phyloP scores from a whole-genome alignment of 2,888 invertebrate genomes.

The Piscicola geometra region DNA sequence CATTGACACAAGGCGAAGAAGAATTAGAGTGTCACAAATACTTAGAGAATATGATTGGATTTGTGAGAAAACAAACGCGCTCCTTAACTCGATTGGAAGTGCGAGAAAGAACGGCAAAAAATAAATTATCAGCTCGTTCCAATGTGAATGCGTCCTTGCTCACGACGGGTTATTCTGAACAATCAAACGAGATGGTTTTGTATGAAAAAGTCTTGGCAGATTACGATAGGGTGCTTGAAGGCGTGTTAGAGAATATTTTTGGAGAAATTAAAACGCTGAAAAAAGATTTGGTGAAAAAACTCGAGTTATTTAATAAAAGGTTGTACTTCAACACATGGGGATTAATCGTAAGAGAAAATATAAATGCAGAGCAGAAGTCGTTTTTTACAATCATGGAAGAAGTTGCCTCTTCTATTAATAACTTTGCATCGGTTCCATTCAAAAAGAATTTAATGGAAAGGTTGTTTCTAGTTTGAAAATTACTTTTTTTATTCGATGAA shows the following conservation, averaged over 20 bases:
- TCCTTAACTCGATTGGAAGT: not conserved
- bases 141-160: no score
- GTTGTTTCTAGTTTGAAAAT: not conserved
- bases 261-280: not conserved
- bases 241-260: not conserved
- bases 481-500: not conserved
- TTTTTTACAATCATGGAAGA: not conserved
- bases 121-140: no score
- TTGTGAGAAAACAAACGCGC: not conserved
- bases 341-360: not conserved
- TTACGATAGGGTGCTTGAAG: not conserved
- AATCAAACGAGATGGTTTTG: not conserved
- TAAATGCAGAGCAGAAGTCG: not conserved
- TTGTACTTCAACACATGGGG: not conserved
- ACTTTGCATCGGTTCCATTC: no score
- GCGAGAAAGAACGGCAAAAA: not conserved
- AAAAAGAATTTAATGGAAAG: not conserved
- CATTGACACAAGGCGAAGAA: not conserved
- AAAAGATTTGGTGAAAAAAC: not conserved
- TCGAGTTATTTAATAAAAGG: not conserved
- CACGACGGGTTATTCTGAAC: no score
- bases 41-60: not conserved
- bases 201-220: not conserved
- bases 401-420: not conserved
- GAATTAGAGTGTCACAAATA: constrained; percentile 1